phyloP scores from a whole-genome alignment of 2,888 invertebrate species.

The Conistra vaccinii region DNA sequence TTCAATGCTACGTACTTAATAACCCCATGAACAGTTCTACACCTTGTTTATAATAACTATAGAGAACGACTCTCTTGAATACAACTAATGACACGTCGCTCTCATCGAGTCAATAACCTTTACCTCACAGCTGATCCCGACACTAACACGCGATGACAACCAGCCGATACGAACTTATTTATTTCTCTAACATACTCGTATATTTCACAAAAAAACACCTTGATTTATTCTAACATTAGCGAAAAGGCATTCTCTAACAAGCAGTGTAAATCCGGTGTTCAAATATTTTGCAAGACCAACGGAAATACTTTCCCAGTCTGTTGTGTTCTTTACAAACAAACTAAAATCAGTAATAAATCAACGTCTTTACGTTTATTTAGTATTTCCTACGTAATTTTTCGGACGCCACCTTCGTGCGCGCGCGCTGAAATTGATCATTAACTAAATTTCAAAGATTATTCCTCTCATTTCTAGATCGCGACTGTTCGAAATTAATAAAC shows the following conservation, averaged over 20 bases:
- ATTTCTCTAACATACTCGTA: slow-evolving; percentile 13
- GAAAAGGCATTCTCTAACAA: slow-evolving; percentile 61
- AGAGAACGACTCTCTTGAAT: slow-evolving; percentile 2
- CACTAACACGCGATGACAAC: slow-evolving; percentile 43
- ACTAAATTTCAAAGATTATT: slow-evolving; percentile 75
- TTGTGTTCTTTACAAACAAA: slow-evolving; percentile 66
- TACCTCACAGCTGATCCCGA: slow-evolving; percentile 38
- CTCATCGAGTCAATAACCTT: slow-evolving; percentile 58
- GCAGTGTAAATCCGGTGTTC: slow-evolving; percentile 57
- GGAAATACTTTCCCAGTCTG: slow-evolving; percentile 55
- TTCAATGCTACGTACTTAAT: background rate
- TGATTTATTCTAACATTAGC: slow-evolving; percentile 64
- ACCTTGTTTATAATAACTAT: background rate
- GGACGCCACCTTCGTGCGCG: slow-evolving; percentile 64
- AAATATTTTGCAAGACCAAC: slow-evolving; percentile 62
- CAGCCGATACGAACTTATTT: slow-evolving; percentile 35
- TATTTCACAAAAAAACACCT: slow-evolving; percentile 23
- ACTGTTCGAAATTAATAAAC: slow-evolving; percentile 66
- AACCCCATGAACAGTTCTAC: background rate
- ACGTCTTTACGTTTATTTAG: slow-evolving; percentile 69
- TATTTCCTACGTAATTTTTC: slow-evolving; percentile 66
- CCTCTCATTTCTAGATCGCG: slow-evolving; percentile 73
- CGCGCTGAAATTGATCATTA: slow-evolving; percentile 72
- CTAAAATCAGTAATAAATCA: slow-evolving; percentile 72
- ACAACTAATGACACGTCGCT: slow-evolving; percentile 17